Evolutionary conservation across 2,113 vertebrate species (phyloP).

Genomic region (Felis catus): F.catus_Fca126_mat1.0 CM031416.1:90940501-90941000

Average conservation of each 20-base stretch:
- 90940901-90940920: background rate
- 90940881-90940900: slow-evolving; percentile 18
- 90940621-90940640: too few relatives aligned
- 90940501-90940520: background rate
- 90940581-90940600: too few relatives aligned
- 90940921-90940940: background rate
- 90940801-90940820: background rate
- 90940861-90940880: background rate
- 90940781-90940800: background rate
- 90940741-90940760: too few relatives aligned
- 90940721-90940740: too few relatives aligned
- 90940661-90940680: too few relatives aligned
- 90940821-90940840: background rate
- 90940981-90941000: background rate
- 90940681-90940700: too few relatives aligned
- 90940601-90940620: too few relatives aligned
- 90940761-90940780: too few relatives aligned
- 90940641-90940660: too few relatives aligned
- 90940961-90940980: background rate
- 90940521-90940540: background rate
- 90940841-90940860: background rate
- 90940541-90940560: background rate
- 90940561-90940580: background rate
- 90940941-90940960: background rate
- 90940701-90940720: too few relatives aligned